phyloP scores from a whole-genome alignment of 2,113 vertebrate genomes.

The Sebastes schlegelii region DNA sequence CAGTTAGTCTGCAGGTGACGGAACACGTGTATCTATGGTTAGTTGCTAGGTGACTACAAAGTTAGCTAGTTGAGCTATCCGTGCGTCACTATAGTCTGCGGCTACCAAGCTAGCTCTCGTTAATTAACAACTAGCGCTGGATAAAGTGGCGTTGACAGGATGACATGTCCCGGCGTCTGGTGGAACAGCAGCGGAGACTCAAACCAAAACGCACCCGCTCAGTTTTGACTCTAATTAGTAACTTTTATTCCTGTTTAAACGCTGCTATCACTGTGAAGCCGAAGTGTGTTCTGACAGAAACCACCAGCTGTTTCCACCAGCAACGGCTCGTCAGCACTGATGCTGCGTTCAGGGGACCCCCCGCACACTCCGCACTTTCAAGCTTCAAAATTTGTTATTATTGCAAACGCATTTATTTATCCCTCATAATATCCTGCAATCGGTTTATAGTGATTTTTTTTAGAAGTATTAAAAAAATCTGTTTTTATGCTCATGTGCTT shows the following conservation, averaged over 20 bases:
- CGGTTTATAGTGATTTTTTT: background rate
- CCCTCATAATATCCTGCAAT: background rate
- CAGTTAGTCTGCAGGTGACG: background rate
- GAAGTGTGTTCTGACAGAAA: slow-evolving; percentile 65
- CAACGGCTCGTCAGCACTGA: slow-evolving; percentile 76
- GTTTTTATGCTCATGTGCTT: background rate
- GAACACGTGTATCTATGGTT: background rate
- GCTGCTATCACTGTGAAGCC: slow-evolving; percentile 5
- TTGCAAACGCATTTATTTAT: background rate
- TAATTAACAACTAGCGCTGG: slow-evolving; percentile 35
- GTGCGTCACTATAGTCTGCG: slow-evolving; percentile 7
- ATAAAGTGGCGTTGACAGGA: slow-evolving; percentile 45
- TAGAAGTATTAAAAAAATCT: no score
- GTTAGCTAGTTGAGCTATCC: slow-evolving; percentile 42
- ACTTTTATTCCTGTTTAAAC: slow-evolving; percentile 49
- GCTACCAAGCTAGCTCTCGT: slow-evolving; percentile 41
- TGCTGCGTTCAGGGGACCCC: slow-evolving; percentile 62
- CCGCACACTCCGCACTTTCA: background rate
- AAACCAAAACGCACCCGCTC: background rate
- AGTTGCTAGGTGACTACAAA: slow-evolving; percentile 41
- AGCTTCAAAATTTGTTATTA: background rate
- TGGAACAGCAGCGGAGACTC: slow-evolving; percentile 3
- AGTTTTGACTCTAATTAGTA: slow-evolving; percentile 26
- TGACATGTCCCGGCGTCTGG: slow-evolving; percentile 46
- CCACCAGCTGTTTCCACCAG: slow-evolving; percentile 79